Percentiles rank a stretch among this genome's conserved stretches.
These are phyloP conservation scores for Amphilophus citrinellus DNA, from an alignment of 2,113 vertebrate species.

Conservation along the genomic window DNA sequence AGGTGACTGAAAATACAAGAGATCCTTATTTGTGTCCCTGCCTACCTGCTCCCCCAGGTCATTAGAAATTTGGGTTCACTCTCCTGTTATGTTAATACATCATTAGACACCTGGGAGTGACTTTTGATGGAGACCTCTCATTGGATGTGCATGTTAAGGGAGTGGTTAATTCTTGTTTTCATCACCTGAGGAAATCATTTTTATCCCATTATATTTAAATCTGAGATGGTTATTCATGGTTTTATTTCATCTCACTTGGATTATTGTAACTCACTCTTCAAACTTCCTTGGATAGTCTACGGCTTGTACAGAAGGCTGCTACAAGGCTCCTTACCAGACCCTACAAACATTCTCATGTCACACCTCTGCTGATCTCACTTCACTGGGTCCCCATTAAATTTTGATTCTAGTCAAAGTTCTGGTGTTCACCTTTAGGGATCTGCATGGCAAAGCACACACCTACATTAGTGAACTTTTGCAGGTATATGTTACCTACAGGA, in stretches of 20 bases:
- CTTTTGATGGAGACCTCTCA: too few relatives aligned
- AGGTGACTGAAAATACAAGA: too few relatives aligned
- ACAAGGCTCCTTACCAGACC: neutral
- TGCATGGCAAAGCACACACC: neutral
- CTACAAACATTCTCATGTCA: neutral
- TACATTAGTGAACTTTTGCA: neutral
- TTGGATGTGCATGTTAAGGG: too few relatives aligned
- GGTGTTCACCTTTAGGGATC: neutral
- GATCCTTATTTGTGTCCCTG: too few relatives aligned
- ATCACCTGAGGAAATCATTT: too few relatives aligned
- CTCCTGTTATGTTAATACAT: too few relatives aligned
- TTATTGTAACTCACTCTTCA: neutral
- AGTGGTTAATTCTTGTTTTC: too few relatives aligned
- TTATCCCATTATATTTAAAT: too few relatives aligned
- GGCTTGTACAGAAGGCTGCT: neutral
- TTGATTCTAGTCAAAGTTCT: neutral
- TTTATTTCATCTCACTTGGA: neutral
- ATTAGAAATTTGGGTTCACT: too few relatives aligned
- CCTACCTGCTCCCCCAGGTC: too few relatives aligned
- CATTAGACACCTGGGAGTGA: too few relatives aligned
- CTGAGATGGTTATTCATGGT: neutral
- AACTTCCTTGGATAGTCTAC: neutral
- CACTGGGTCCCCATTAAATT: neutral
- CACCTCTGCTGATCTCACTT: neutral
- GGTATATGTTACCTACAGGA: too few relatives aligned